Percentiles rank a stretch among this genome's conserved stretches.
Evolutionary conservation across 2,113 vertebrate genomes (phyloP).

Genomic region (Zeus faber): DNA sequence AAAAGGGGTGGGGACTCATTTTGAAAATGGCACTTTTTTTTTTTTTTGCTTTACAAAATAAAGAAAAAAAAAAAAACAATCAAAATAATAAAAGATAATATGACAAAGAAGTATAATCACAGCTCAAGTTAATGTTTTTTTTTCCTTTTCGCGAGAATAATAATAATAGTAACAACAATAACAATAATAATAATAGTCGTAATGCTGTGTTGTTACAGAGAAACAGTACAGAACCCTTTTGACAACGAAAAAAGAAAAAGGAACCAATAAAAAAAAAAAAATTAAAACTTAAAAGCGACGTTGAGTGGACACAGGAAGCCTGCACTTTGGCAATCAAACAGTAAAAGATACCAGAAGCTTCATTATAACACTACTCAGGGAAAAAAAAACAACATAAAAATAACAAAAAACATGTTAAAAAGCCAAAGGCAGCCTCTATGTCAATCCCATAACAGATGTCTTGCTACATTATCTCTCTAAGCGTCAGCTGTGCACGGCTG

Average conservation of each 20-base stretch:
- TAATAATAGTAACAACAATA: conserved; percentile 38
- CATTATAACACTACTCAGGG: conserved; percentile 81
- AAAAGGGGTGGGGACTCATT: conserved; percentile 60
- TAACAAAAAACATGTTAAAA: conserved; percentile 29
- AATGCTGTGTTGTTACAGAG: conserved; percentile 66
- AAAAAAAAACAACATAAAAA: conserved; percentile 20
- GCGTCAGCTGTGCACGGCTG: conserved; percentile 73
- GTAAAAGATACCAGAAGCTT: conserved; percentile 79
- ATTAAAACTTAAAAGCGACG: conserved; percentile 64
- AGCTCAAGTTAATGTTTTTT: conserved; percentile 73
- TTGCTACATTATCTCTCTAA: conserved; percentile 88
- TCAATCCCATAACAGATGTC: conserved; percentile 84
- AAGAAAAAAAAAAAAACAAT: conserved; percentile 21
- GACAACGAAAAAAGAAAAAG: conserved; percentile 45
- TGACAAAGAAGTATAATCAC: conserved; percentile 73
- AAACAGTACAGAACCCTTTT: conserved; percentile 79
- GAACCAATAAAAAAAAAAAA: neutral
- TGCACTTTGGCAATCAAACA: conserved; percentile 83
- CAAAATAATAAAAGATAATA: conserved; percentile 61
- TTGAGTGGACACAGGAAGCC: conserved; percentile 79
- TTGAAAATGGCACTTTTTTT: conserved; percentile 71
- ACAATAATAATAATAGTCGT: conserved; percentile 60
- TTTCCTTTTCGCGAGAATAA: conserved; percentile 62
- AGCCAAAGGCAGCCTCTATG: conserved; percentile 81
- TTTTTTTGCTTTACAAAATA: conserved; percentile 57